phyloP scores from a whole-genome alignment of 1,140 invertebrate genomes.

The Coenobita brevimanus region DNA sequence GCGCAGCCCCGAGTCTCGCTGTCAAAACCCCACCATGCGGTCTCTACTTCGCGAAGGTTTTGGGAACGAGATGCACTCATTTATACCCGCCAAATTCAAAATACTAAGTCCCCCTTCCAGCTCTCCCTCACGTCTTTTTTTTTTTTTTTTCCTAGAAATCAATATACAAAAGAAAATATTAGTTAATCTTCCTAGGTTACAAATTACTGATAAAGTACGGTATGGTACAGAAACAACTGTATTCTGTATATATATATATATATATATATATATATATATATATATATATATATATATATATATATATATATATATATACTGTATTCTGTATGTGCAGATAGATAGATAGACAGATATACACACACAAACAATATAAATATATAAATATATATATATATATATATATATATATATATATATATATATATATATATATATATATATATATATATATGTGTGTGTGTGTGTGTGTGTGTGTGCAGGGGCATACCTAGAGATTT shows the following conservation, averaged over 20 bases:
- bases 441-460: no score
- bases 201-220: neutral
- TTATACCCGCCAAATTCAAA: no score
- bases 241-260: constrained; percentile 17
- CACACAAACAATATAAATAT: neutral
- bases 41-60: neutral
- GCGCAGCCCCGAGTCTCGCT: neutral
- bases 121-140: no score
- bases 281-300: constrained; percentile 18
- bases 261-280: constrained; percentile 27
- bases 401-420: neutral
- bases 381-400: neutral
- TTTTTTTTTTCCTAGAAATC: no score
- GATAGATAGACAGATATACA: constrained; percentile 16
- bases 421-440: no score
- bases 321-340: neutral
- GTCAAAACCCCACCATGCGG: constrained; percentile 8
- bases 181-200: neutral
- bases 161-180: neutral
- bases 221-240: neutral
- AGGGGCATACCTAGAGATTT: no score
- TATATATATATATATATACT: neutral
- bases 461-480: no score
- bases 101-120: no score
- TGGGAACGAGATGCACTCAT: neutral